Conservation (phyloP, 1,140 invertebrate species). For the Drosophila sproati region DNA sequence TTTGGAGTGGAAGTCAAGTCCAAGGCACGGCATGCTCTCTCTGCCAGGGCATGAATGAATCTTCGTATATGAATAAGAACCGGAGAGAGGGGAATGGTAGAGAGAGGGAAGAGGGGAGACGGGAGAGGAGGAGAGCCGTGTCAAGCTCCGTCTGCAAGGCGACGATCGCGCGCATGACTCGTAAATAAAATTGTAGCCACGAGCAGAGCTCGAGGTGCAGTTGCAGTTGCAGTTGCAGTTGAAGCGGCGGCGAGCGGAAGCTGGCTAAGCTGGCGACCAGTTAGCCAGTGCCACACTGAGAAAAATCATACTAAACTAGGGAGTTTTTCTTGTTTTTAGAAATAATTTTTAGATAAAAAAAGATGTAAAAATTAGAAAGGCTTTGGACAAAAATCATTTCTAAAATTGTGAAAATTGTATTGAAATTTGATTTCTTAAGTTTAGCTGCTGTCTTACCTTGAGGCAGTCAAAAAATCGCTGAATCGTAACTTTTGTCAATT, state of each 20-base stretch:
- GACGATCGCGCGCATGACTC: slow-evolving; percentile 74
- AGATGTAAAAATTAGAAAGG: too few species aligned
- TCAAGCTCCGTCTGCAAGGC: slow-evolving; percentile 57
- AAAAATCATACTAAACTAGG: too few species aligned
- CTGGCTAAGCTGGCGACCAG: slow-evolving; percentile 37
- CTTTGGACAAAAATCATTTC: too few species aligned
- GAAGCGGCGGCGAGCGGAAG: slow-evolving; percentile 55
- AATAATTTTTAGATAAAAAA: too few species aligned
- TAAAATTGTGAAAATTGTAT: too few species aligned
- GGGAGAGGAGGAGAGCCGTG: slow-evolving; percentile 6
- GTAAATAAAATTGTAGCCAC: slow-evolving; percentile 83
- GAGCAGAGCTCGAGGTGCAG: slow-evolving; percentile 27
- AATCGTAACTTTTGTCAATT: too few species aligned
- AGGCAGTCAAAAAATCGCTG: too few species aligned
- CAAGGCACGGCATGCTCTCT: slow-evolving; percentile 15
- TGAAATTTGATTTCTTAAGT: too few species aligned
- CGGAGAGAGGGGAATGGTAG: neutral
- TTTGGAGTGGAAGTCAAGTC: too few species aligned
- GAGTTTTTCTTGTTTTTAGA: too few species aligned
- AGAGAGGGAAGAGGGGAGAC: neutral
- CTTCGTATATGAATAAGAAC: slow-evolving; percentile 50
- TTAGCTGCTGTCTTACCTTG: too few species aligned
- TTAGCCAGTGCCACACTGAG: slow-evolving; percentile 3
- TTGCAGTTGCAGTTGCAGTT: slow-evolving; percentile 21
- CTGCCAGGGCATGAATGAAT: slow-evolving; percentile 74